A percentile compares a stretch with the other conserved stretches of the same genome.
These are phyloP conservation scores for Siphlonurus alternatus DNA, from an alignment of 2,888 invertebrate genomes.

Conservation along the genomic window DNA sequence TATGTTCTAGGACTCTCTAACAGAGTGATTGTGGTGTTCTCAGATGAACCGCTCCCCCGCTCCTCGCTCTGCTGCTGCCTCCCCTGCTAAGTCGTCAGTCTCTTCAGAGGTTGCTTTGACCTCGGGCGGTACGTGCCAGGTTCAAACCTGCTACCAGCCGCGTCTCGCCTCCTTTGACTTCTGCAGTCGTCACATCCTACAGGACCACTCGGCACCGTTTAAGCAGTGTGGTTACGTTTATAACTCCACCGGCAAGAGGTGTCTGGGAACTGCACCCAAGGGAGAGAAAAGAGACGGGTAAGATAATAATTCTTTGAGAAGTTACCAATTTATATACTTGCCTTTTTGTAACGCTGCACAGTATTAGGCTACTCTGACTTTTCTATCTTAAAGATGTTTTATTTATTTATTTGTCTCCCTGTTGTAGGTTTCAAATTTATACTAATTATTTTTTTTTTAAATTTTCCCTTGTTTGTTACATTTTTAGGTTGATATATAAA, in stretches of 20 bases:
- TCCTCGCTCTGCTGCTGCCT: not conserved
- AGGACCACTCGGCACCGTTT: conserved; percentile 69
- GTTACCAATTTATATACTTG: not conserved
- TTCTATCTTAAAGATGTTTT: not conserved
- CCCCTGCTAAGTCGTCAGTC: not conserved
- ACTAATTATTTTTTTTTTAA: too few species aligned
- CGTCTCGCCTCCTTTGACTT: conserved; percentile 54
- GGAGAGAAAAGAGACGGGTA: conserved; percentile 53
- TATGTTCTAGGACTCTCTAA: too few species aligned
- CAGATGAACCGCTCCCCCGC: not conserved
- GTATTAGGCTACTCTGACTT: too few species aligned
- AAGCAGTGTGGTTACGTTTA: conserved; percentile 59
- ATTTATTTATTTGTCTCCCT: too few species aligned
- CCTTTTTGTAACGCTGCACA: too few species aligned
- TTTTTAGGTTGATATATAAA: too few species aligned
- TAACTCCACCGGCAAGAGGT: conserved; percentile 50
- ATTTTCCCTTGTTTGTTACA: too few species aligned
- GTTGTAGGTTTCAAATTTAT: too few species aligned
- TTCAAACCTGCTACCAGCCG: conserved; percentile 38
- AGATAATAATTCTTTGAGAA: conserved; percentile 17
- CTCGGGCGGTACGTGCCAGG: conserved; percentile 3
- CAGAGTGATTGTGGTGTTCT: too few species aligned
- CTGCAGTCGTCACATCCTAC: conserved; percentile 68
- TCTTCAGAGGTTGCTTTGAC: not conserved
- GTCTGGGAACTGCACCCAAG: conserved; percentile 59